A percentile compares a stretch with the other conserved stretches of the same genome.
Evolutionary conservation across 2,113 vertebrate species (phyloP).

Genomic region (Motacilla tschutschensis): DNA sequence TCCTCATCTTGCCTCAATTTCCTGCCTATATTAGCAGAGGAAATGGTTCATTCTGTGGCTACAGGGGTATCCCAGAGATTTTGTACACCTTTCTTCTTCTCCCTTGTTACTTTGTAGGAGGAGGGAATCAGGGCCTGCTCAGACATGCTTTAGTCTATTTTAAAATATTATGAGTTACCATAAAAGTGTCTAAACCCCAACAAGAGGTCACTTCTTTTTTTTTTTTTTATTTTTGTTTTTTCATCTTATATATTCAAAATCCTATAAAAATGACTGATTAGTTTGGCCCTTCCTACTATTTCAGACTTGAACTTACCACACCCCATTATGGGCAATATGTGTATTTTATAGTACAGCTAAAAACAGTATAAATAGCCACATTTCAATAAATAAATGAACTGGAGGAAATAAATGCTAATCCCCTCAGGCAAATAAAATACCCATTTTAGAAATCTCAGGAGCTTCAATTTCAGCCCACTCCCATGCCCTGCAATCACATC

Average conservation of each 20-base stretch:
- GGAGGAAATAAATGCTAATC: background rate
- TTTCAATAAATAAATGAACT: background rate
- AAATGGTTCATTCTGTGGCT: background rate
- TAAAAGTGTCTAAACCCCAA: background rate
- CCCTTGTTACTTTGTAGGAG: background rate
- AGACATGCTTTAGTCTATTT: background rate
- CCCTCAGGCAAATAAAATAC: background rate
- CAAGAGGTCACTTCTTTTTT: background rate
- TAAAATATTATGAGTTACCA: background rate
- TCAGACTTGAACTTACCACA: background rate
- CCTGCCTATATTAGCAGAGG: background rate
- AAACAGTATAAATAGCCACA: background rate
- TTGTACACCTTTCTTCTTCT: background rate
- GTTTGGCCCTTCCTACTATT: background rate
- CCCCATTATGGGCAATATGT: background rate
- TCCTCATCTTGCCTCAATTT: background rate
- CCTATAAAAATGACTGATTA: background rate
- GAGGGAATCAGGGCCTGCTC: background rate
- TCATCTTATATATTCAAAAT: background rate
- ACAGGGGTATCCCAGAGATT: background rate
- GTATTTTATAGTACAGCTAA: background rate
- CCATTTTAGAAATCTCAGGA: background rate
- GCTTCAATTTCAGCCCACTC: background rate
- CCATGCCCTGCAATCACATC: background rate
- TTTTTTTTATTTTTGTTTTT: background rate